These are phyloP conservation scores for Celastrina argiolus DNA, from an alignment of 2,888 invertebrate species.

Conservation along the genomic window DNA sequence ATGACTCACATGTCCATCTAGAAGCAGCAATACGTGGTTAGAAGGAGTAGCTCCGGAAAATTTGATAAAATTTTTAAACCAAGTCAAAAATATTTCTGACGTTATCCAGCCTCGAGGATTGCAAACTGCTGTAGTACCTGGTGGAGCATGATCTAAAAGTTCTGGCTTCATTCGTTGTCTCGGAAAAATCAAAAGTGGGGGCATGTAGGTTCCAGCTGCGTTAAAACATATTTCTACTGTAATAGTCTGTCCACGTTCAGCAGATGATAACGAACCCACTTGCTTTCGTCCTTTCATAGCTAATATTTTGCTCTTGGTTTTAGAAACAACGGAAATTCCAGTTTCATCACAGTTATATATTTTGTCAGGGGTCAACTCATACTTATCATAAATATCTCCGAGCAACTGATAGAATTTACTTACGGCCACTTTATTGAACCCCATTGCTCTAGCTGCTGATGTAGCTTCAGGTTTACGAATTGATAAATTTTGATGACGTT, in stretches of 20 bases:
- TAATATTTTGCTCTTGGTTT: constrained; percentile 35
- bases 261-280: constrained; percentile 37
- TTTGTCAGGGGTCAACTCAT: constrained; percentile 36
- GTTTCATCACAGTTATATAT: constrained; percentile 43
- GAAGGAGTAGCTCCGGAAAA: constrained; percentile 26
- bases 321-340: constrained; percentile 39
- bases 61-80: constrained; percentile 34
- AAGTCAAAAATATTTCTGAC: constrained; percentile 29
- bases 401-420: constrained; percentile 34
- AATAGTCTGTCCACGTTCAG: constrained; percentile 38
- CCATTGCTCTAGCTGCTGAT: constrained; percentile 38
- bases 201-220: constrained; percentile 39
- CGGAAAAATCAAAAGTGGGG: constrained; percentile 41
- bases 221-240: constrained; percentile 38
- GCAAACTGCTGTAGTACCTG: constrained; percentile 37
- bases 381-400: constrained; percentile 32
- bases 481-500: constrained; percentile 32
- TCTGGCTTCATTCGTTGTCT: constrained; percentile 37
- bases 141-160: constrained; percentile 39
- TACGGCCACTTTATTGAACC: constrained; percentile 42
- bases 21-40: constrained; percentile 28
- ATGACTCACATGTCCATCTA: constrained; percentile 33
- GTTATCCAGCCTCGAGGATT: constrained; percentile 41
- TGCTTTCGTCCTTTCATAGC: constrained; percentile 37
- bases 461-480: constrained; percentile 33